Evolutionary conservation across 1,140 invertebrate genomes (phyloP).

Genomic region (Spodoptera litura): DNA sequence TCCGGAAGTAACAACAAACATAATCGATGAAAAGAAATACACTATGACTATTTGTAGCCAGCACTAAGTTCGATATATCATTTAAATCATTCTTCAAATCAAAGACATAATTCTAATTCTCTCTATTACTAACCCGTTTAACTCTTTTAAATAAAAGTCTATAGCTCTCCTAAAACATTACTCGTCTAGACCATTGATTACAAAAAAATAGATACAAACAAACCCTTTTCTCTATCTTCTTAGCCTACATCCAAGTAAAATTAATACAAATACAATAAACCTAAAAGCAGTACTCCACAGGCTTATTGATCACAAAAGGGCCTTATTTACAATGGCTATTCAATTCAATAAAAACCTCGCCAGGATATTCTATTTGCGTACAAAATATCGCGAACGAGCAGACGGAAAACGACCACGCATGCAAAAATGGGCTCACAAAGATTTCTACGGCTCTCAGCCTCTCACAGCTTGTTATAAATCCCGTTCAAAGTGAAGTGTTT

Average conservation of each 20-base stretch:
- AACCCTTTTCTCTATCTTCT: neutral
- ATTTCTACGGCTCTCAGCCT: neutral
- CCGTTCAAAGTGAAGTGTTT: neutral
- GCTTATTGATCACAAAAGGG: neutral
- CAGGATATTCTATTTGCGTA: conserved; percentile 1
- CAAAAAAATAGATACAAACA: neutral
- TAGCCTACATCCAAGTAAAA: neutral
- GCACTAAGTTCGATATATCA: too few relatives aligned
- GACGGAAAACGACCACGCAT: conserved; percentile 16
- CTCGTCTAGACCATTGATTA: too few relatives aligned
- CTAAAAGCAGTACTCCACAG: neutral
- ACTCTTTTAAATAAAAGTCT: too few relatives aligned
- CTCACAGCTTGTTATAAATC: conserved; percentile 1
- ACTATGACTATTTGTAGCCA: too few relatives aligned
- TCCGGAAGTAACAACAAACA: neutral
- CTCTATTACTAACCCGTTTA: too few relatives aligned
- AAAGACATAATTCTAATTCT: too few relatives aligned
- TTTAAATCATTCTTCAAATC: too few relatives aligned
- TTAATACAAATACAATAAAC: conserved; percentile 1
- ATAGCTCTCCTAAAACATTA: too few relatives aligned
- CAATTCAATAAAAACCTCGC: conserved; percentile 15
- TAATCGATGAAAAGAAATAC: too few relatives aligned
- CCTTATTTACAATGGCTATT: conserved; percentile 9
- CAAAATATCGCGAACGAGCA: neutral
- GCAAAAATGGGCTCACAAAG: conserved; percentile 18